Percentiles rank a stretch among this genome's conserved stretches.
Evolutionary conservation across 2,797 vertebrate genomes (phyloP).

Genomic region (Takifugu rubripes): DNA sequence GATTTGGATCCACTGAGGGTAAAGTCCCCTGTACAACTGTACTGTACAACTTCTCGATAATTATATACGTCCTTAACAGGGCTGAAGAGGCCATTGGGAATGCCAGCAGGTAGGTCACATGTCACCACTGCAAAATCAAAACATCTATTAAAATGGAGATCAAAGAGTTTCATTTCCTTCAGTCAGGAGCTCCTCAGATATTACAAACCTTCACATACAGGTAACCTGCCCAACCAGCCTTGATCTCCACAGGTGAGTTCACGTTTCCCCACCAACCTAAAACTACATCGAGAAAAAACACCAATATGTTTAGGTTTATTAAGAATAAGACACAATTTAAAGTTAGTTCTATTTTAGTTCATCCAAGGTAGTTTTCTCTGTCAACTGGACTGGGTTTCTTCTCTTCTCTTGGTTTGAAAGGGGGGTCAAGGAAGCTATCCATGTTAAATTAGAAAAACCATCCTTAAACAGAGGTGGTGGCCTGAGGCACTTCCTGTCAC

Average conservation of each 20-base stretch:
- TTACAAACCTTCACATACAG: slow-evolving; percentile 50
- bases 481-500: too few relatives aligned
- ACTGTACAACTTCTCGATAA: neutral
- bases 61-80: rapidly evolving
- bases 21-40: neutral
- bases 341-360: too few relatives aligned
- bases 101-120: neutral
- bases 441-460: too few relatives aligned
- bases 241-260: rapidly evolving
- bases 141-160: neutral
- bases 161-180: neutral
- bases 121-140: slow-evolving; percentile 36
- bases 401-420: too few relatives aligned
- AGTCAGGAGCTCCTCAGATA: neutral
- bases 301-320: too few relatives aligned
- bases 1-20: neutral
- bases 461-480: too few relatives aligned
- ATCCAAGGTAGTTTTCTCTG: too few relatives aligned
- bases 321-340: too few relatives aligned
- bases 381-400: too few relatives aligned
- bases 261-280: rapidly evolving
- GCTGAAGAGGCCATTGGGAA: rapidly evolving
- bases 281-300: slow-evolving; percentile 21
- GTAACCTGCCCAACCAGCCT: slow-evolving; percentile 5
- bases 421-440: too few relatives aligned